Base-by-base conservation (phyloP, 2,113 vertebrate genomes). In the Microtus montanus region DNA sequence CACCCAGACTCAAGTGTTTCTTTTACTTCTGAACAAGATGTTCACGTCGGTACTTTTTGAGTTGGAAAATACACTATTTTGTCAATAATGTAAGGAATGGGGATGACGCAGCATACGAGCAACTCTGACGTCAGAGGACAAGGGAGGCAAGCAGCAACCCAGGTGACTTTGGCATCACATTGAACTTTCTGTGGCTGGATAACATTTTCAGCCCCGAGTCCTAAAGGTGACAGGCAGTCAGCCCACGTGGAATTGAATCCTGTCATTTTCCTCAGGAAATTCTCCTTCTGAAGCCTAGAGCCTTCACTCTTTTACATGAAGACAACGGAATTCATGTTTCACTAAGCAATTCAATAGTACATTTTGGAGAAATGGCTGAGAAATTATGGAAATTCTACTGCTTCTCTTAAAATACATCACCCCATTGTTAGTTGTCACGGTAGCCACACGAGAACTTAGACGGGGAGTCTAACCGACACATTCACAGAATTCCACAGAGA, bases 141-240 rank as follows among this genome's bases (percentile, higher is more conserved):
- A 54, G 0, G 52, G 35, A 87, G 30, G 33, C 64, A 80, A 79
- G 75, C 28, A 86, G 92, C 71, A 66, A 68, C 52, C 49, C 93
- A 90, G 94, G 95, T 92, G 90, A 90, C 92, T 86, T 92, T 88
- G 88, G 93, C 38, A 87, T 87, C 73, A 28, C 70, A 35, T 49
- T 82, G 95, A 68, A 91, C 24, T 79, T 89, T 77, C 83, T 95
- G 68, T 52, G 64, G 49, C 94, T 90, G 77, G 92, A 95, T 95
- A 94, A 94, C 90, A 90, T 90, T 94, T 97, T 94, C 88, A 92
- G 90, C 58, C 68, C 68, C 77, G 86, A 90, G 61, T 93, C 93
- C 93, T 96, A 95, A 96, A 96, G 95, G 88, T 97, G 93, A 96
- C 52, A 85, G 90, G 75, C 74, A 94, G 87, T 92, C 66, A 79